Base-by-base conservation (phyloP, 2,888 invertebrate species). In the Sphaeridia pumilis region DNA sequence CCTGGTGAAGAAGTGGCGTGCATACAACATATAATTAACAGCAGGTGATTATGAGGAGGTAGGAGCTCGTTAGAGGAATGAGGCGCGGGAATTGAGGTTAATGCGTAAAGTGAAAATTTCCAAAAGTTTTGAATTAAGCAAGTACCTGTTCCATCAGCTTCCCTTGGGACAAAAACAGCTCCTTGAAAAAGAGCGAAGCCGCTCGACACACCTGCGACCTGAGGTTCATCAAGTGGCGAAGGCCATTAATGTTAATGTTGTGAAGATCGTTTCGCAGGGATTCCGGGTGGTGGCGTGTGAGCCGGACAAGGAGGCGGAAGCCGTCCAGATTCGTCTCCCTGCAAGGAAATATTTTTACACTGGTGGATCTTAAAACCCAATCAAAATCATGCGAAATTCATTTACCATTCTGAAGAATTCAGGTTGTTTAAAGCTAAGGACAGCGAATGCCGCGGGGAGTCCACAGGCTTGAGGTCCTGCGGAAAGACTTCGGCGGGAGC, bases 181-280 rank as follows among this genome's bases (percentile, higher is more conserved):
- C 84, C 1, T 82, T 82, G 38, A 92, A 75, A 5, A 86, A 80
- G 57, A 81, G 76, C 67, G 95, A 90, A 17, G 94, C 92, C 3
- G 84, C 79, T 45, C 94, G 77, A 0, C 94, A 84, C 0, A 93
- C 93, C 69, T 93, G 88, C 0, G 95, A 95, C 24, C 97, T 78
- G 56, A 97, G 75, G 70, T 92, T 95, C 61, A 84, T 83, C 44
- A 89, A 83, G 67, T 92, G 84, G 56, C 78, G 76, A 0, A 85
- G 80, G 24, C 89, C 71, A 56, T 79, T 75, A 70, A 80, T 82
- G 24, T 81, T 75, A 24, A 81, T 77, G 44, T 83, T 69, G 24
- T 73, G 83, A 55, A 85, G 78, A 58, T 84, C 79, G 1, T 75
- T 67, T 49, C 79, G 78, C 36, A 83, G 64, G 17, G 75, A 69